Percentiles rank a stretch among this genome's conserved stretches.
Conservation (phyloP, 2,113 vertebrate genomes). For the Megatriorchis doriae region DNA sequence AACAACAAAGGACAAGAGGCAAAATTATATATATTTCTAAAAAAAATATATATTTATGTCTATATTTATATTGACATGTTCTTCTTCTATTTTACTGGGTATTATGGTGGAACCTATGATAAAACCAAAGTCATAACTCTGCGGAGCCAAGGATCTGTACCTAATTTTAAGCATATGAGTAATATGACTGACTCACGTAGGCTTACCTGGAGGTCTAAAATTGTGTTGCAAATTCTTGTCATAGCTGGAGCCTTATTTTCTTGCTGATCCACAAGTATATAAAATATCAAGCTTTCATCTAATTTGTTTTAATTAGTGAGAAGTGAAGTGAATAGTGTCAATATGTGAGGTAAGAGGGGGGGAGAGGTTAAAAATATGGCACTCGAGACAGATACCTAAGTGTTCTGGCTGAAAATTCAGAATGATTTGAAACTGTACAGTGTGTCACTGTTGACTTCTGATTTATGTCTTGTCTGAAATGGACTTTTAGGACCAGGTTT, state of each 20-base stretch:
- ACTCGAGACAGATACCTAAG: neutral
- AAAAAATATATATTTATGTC: neutral
- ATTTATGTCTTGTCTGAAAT: neutral
- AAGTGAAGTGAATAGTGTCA: neutral
- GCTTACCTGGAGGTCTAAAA: neutral
- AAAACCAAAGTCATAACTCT: neutral
- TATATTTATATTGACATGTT: neutral
- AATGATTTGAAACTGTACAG: neutral
- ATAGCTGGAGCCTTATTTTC: neutral
- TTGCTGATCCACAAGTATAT: neutral
- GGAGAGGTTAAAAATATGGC: neutral
- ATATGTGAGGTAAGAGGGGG: neutral
- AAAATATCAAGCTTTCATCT: neutral
- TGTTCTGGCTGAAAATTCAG: neutral
- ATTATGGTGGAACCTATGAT: neutral
- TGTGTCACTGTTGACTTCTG: neutral
- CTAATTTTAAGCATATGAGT: neutral
- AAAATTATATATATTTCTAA: neutral
- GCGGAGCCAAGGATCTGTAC: neutral
- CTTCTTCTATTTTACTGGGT: neutral
- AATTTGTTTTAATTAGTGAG: constrained; percentile 17
- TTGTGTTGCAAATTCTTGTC: neutral
- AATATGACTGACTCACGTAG: neutral
- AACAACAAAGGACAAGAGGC: neutral
- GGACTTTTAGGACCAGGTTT: neutral